Percentiles rank a stretch among this genome's conserved stretches.
Conservation (phyloP, 2,888 invertebrate genomes). For the Ischnus inquisitorius region DNA sequence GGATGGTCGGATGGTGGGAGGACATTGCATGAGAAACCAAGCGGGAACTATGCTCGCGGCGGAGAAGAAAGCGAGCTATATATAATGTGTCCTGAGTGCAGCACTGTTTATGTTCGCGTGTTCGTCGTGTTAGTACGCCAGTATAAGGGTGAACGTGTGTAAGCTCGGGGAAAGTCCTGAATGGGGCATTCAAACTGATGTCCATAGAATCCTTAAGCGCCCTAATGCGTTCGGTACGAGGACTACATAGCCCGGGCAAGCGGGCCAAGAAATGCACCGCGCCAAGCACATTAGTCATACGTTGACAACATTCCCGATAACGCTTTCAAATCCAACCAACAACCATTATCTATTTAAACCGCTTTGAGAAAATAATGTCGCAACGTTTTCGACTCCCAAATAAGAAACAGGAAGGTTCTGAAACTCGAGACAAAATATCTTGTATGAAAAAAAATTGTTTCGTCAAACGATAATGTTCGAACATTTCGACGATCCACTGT, state of each 20-base stretch:
- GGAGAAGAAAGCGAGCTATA: background rate
- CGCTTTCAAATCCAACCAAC: background rate
- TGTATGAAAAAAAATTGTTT: too few relatives aligned
- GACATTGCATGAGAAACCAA: conserved; percentile 8
- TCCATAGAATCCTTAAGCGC: conserved; percentile 31
- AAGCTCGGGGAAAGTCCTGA: conserved; percentile 41
- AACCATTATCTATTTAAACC: background rate
- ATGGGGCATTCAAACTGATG: conserved; percentile 53
- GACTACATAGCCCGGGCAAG: conserved; percentile 11
- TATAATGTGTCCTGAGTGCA: background rate
- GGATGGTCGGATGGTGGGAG: background rate
- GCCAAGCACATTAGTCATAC: conserved; percentile 23
- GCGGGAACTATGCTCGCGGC: background rate
- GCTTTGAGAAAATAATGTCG: background rate
- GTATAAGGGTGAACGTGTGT: background rate
- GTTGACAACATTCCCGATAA: conserved; percentile 7
- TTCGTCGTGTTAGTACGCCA: conserved; percentile 2
- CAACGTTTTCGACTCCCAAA: background rate
- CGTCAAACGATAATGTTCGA: too few relatives aligned
- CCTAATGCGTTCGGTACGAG: conserved; percentile 50
- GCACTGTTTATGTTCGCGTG: background rate
- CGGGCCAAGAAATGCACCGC: background rate
- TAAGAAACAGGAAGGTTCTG: too few relatives aligned
- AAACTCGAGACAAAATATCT: too few relatives aligned
- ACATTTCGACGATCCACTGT: too few relatives aligned